Evolutionary conservation across 1,140 invertebrate species (phyloP), one percentile per base, ranked within the genome.

Genomic region (Drosophila orosa): DNA sequence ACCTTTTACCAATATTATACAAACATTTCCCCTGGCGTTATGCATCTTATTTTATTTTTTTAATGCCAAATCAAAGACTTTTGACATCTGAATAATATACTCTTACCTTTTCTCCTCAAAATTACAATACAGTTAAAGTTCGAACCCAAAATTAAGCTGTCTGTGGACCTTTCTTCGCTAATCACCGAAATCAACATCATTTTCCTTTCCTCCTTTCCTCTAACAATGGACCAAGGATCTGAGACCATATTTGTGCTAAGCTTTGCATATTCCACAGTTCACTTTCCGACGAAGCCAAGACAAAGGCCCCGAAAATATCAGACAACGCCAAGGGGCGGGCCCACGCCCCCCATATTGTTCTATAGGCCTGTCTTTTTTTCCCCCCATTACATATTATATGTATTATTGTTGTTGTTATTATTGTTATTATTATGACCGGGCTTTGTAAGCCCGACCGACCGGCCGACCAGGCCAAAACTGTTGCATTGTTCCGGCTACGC

Each of bases 401-500:
- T 48, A 50, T 74, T 75, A 52, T 74, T 78, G 58, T 63, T 59
- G 50, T 35, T 50, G 3, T 33, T 33, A 39, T 40, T 68, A 31
- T 35, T 31, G 25, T 29, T 66, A 40, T 45, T 39, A 73, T 42
- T 52, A 47, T 40, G 71, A 35, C 69, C 44, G 45, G 44, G 35
- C 50, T 47, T 67, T 71, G 67, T 69, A 31, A 39, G 40, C 12
- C 56, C 44, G 63, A 74, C 58, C 63, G 54, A 69, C 37, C 44
- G 50, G 73, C 50, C 60, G 57, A 74, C 50, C 61, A 68, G 63
- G 63, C 60, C 56, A 57, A 77, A 77, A 77, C 74, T 77, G 74
- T 77, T 77, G 74, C 74, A 77, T 77, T 77, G 74, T 77, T 77
- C 65, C 42, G 50, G 55, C 73, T 59, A 68, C 48, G 52, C 48